Evolutionary conservation across 2,888 invertebrate species (phyloP), one percentile per base, ranked within the genome.

Genomic region (Zaprionus obscuricornis): DNA sequence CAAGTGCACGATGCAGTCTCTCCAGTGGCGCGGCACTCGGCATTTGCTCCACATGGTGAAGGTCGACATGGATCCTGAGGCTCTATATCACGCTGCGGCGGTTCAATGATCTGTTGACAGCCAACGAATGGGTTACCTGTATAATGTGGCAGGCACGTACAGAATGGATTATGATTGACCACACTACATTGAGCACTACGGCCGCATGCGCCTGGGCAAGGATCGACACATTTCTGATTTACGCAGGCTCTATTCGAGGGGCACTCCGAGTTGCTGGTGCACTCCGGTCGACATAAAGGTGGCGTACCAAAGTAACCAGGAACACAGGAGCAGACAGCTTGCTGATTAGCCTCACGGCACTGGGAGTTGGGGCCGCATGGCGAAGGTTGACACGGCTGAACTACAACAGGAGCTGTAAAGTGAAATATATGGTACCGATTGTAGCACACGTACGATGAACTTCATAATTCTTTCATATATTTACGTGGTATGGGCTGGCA

Each of bases 341-440:
- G 94, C 42, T 92, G 92, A 81, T 95, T 95, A 1, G 93, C 89
- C 66, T 92, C 91, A 68, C 94, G 93, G 85, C 96, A 96, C 86
- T 94, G 94, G 74, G 95, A 95, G 85, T 95, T 94, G 7, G 94
- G 94, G 13, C 95, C 95, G 79, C 95, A 95, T 0, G 94, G 95
- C 36, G 94, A 93, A 34, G 93, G 92, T 58, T 90, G 90, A 65
- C 92, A 92, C 24, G 93, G 92, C 60, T 92, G 91, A 63, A 85
- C 59, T 27, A 89, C 87, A 29, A 81, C 77, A 18, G 91, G 91
- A n/a, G 74, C 85, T 89, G 81, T 17, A 82, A 74, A 51, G 33
- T 42, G 17, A 17, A 34, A 8, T 2, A 33, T 20, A 5, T 4
- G 13, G n/a, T n/a, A n/a, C n/a, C n/a, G n/a, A n/a, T n/a, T n/a